Conservation (phyloP, 2,113 vertebrate genomes). For the Hippopotamus amphibius region DNA sequence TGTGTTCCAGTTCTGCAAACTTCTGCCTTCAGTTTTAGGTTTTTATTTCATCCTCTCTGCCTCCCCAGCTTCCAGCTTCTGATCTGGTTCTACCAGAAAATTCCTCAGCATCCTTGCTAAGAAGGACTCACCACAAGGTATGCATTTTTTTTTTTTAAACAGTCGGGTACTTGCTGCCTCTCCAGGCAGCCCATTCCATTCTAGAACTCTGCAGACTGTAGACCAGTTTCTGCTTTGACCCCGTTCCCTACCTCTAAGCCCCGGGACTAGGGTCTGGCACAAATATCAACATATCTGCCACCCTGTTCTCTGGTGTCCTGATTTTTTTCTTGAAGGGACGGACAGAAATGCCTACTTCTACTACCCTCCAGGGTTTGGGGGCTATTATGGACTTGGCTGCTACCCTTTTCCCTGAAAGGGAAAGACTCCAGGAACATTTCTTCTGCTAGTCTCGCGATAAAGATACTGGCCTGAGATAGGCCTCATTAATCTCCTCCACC, state of each 20-base stretch:
- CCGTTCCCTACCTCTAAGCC: not conserved
- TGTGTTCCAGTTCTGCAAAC: not conserved
- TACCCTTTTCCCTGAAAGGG: conserved; percentile 41
- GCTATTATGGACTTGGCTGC: not conserved
- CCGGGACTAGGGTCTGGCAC: not conserved
- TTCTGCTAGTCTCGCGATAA: not conserved
- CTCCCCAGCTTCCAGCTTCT: not conserved
- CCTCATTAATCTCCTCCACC: conserved; percentile 16
- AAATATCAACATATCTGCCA: too few species aligned
- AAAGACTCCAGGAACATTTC: not conserved
- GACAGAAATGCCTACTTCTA: not conserved
- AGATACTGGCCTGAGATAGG: conserved; percentile 3
- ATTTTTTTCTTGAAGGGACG: not conserved
- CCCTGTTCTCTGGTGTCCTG: not conserved
- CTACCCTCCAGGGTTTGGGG: not conserved
- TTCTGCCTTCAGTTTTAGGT: not conserved
- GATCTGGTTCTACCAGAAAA: not conserved
- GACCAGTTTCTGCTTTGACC: not conserved
- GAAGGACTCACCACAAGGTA: not conserved
- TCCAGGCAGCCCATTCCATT: not conserved
- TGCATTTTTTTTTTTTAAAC: not conserved
- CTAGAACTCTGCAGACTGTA: not conserved
- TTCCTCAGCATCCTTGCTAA: not conserved
- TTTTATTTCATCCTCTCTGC: not conserved
- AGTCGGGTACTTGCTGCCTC: not conserved